These are phyloP conservation scores for Agrochola lychnidis DNA, from an alignment of 2,888 invertebrate species.

Conservation along the genomic window DNA sequence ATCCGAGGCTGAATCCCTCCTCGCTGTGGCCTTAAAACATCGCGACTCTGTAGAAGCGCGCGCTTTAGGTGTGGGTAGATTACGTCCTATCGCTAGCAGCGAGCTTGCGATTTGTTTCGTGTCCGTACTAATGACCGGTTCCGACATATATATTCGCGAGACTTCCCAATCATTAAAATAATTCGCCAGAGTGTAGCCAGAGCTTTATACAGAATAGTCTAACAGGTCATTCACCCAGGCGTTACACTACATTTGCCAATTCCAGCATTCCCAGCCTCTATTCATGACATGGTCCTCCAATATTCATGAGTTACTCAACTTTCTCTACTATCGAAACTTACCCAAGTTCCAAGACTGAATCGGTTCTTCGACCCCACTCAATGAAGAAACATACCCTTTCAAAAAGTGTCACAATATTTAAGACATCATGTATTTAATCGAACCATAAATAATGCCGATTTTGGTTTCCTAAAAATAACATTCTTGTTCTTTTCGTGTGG, in stretches of 20 bases:
- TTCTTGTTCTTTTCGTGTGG: too few relatives aligned
- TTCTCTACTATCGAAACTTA: slow-evolving; percentile 2
- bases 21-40: too few relatives aligned
- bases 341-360: neutral
- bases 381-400: neutral
- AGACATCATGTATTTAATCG: too few relatives aligned
- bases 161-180: neutral
- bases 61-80: too few relatives aligned
- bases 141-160: too few relatives aligned
- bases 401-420: neutral
- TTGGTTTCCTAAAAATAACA: neutral
- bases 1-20: too few relatives aligned
- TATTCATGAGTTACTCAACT: slow-evolving; percentile 13
- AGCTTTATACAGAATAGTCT: neutral
- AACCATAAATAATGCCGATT: neutral
- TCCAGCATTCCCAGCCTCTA: neutral
- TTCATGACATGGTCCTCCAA: slow-evolving; percentile 1
- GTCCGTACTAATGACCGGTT: too few relatives aligned
- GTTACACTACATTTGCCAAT: neutral
- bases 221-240: neutral
- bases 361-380: neutral
- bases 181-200: neutral
- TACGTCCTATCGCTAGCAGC: too few relatives aligned
- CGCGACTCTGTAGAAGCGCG: too few relatives aligned
- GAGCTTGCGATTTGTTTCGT: too few relatives aligned